phyloP scores from a whole-genome alignment of 2,888 invertebrate species.

The Sycophila texana region DNA sequence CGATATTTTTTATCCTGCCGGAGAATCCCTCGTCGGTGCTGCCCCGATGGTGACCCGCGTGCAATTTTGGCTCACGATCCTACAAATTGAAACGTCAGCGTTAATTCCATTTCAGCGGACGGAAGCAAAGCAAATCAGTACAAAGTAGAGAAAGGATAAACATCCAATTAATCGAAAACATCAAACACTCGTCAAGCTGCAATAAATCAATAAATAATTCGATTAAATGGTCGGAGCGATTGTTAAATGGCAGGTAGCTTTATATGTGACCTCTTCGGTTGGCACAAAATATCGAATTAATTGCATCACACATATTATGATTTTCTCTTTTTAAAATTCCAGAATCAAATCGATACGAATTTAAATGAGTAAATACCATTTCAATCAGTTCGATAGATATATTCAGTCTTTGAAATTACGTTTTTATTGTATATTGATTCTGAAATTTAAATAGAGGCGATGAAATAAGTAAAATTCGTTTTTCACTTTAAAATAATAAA shows the following conservation, averaged over 20 bases:
- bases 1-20: constrained; percentile 84
- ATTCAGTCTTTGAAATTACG: no score
- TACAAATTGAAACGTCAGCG: constrained; percentile 58
- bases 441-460: no score
- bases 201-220: constrained; percentile 33
- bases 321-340: background rate
- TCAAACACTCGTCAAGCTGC: constrained; percentile 45
- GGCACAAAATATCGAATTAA: background rate
- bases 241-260: constrained; percentile 10
- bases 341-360: no score
- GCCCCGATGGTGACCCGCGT: constrained; percentile 70
- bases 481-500: no score
- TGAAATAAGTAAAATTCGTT: no score
- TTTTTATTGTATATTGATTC: no score
- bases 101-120: background rate
- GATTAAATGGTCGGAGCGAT: constrained; percentile 22
- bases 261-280: background rate
- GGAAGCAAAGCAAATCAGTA: background rate
- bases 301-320: background rate
- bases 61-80: constrained; percentile 76
- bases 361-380: no score
- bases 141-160: background rate
- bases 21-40: constrained; percentile 79
- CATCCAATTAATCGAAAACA: constrained; percentile 42
- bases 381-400: no score